phyloP scores from a whole-genome alignment of 2,797 vertebrate genomes.

The Mallotus villosus region DNA sequence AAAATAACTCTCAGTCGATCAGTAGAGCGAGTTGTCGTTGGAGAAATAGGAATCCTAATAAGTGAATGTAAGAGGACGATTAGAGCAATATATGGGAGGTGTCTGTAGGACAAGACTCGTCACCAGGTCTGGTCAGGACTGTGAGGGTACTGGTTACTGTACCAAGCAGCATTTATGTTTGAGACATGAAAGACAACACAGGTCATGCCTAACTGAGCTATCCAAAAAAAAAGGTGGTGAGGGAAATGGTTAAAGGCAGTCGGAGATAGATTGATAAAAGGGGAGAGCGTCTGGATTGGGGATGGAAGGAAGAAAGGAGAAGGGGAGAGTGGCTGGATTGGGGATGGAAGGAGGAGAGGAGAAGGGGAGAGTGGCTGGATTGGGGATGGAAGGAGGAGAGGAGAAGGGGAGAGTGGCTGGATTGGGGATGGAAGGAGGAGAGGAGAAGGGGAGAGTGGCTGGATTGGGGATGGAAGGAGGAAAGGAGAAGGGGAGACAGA shows the following conservation, averaged over 20 bases:
- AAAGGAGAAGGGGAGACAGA: background rate
- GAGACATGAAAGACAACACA: conserved; percentile 31
- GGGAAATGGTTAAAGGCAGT: conserved; percentile 49
- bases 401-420: conserved; percentile 4
- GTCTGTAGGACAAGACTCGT: conserved; percentile 32
- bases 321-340: too few species aligned
- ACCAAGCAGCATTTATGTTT: conserved; percentile 48
- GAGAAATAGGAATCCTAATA: conserved; percentile 33
- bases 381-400: background rate
- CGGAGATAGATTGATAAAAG: conserved; percentile 12
- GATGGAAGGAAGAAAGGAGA: background rate
- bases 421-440: conserved; percentile 1
- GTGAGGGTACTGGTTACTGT: conserved; percentile 40
- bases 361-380: conserved; percentile 14
- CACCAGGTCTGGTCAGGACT: conserved; percentile 32
- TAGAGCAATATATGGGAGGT: background rate
- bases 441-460: background rate
- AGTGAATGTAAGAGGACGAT: background rate
- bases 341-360: background rate
- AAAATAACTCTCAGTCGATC: conserved; percentile 18
- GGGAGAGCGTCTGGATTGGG: conserved; percentile 8
- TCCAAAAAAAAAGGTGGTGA: conserved; percentile 2
- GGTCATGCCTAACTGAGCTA: conserved; percentile 17
- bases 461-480: conserved; percentile 7
- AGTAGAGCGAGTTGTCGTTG: conserved; percentile 47